A percentile compares a stretch with the other conserved stretches of the same genome.
phyloP scores from a whole-genome alignment of 2,113 vertebrate species.

The Megaptera novaeangliae region DNA sequence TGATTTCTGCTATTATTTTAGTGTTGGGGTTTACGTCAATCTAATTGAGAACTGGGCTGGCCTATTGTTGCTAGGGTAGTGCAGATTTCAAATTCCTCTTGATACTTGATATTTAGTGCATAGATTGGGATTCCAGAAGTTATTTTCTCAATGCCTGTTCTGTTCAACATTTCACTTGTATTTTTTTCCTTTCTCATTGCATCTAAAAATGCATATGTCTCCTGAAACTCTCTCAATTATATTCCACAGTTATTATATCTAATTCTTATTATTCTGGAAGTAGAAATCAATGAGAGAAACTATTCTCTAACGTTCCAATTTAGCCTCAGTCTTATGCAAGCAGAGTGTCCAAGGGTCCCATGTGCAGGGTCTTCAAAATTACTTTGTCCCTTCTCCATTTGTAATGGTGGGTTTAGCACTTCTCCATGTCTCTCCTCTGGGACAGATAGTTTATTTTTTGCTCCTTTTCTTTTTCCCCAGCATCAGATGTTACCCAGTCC shows the following conservation, averaged over 20 bases:
- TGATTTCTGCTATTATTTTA: neutral
- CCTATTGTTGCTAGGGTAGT: neutral
- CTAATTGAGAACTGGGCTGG: neutral
- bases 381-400: neutral
- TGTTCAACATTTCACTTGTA: neutral
- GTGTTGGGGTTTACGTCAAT: neutral
- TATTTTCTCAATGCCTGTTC: neutral
- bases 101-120: neutral
- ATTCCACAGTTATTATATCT: neutral
- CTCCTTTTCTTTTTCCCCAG: neutral
- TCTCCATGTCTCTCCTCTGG: fast-evolving
- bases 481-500: neutral
- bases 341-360: neutral
- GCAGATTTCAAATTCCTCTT: neutral
- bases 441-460: neutral
- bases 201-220: neutral
- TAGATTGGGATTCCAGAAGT: neutral
- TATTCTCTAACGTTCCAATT: neutral
- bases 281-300: neutral
- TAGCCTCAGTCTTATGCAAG: neutral
- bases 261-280: neutral
- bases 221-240: neutral
- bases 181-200: neutral
- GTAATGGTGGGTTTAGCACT: neutral
- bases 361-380: fast-evolving